phyloP scores from a whole-genome alignment of 2,113 vertebrate genomes.

The Tragelaphus strepsiceros region DNA sequence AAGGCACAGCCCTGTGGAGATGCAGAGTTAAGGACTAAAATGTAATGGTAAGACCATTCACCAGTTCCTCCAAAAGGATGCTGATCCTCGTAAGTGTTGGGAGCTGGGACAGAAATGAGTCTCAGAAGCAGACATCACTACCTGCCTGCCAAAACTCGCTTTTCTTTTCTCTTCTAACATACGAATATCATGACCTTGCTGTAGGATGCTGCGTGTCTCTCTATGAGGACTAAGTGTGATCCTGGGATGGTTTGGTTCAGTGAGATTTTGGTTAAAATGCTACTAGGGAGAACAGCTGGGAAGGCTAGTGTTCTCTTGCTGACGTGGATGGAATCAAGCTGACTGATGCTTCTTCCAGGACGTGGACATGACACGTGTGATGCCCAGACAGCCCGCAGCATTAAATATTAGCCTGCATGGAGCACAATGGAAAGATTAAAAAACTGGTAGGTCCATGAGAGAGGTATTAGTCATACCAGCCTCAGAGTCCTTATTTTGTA shows the following conservation, averaged over 20 bases:
- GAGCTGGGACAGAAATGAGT: not conserved
- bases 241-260: not conserved
- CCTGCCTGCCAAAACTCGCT: not conserved
- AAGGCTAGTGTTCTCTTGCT: not conserved
- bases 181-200: not conserved
- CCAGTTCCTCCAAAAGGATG: not conserved
- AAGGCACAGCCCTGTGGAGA: not conserved
- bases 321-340: not conserved
- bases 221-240: not conserved
- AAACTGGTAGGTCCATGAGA: not conserved
- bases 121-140: not conserved
- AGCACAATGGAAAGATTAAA: not conserved
- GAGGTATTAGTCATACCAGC: not conserved
- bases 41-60: not conserved
- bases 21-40: not conserved
- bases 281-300: not conserved
- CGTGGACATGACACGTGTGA: not conserved
- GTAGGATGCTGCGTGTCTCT: not conserved
- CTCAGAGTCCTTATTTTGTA: not conserved
- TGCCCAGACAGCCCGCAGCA: rapidly evolving
- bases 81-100: not conserved
- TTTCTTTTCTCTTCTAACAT: not conserved
- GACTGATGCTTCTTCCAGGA: not conserved
- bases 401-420: not conserved
- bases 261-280: not conserved